Base-by-base conservation (phyloP, 1,140 invertebrate genomes). In the Sarcophaga peregrina region DNA sequence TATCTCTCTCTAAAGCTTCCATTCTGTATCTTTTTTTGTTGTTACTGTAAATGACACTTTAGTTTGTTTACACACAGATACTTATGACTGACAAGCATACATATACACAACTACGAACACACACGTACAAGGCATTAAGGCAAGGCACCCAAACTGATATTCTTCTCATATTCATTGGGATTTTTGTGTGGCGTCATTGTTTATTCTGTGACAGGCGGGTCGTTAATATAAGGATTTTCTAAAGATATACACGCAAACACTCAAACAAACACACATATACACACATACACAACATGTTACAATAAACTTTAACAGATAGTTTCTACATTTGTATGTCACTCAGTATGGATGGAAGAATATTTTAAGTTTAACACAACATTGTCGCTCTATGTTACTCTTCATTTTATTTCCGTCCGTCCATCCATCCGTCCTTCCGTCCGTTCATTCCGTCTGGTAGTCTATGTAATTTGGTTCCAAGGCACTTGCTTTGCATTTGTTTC, bases 191-290 rank as follows among this genome's bases (percentile, higher is more conserved):
- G 47, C 75, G 75, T 78, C 47, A 78, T 78, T 78, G 75, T 78
- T 78, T 78, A 78, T 50, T 78, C 47, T 78, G 17, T 78, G 75
- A 78, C 75, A 78, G 75, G 75, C 75, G 47, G 75, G 20, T 78
- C 75, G 75, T 78, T 78, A 78, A 78, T 78, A 78, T 78, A 47
- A 47, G 75, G 75, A 78, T 78, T 78, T 78, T 78, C n/a, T 20
- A 47, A 50, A 47, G 25, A 50, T 78, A 78, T 47, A 78, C 48
- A 78, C 75, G n/a, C n/a, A 78, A 2, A 76, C 13, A 48, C 46
- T 47, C n/a, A 15, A 45, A 13, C 37, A 46, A 3, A 17, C 9
- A 62, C 58, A 15, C 15, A 7, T 1, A 62, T 4, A 17, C 20
- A 62, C 15, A 3, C 58, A 8, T 1, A 62, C 4, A 37, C 1